A percentile compares a stretch with the other conserved stretches of the same genome.
Evolutionary conservation across 2,113 vertebrate species (phyloP).

Genomic region (Amphiprion percula): DNA sequence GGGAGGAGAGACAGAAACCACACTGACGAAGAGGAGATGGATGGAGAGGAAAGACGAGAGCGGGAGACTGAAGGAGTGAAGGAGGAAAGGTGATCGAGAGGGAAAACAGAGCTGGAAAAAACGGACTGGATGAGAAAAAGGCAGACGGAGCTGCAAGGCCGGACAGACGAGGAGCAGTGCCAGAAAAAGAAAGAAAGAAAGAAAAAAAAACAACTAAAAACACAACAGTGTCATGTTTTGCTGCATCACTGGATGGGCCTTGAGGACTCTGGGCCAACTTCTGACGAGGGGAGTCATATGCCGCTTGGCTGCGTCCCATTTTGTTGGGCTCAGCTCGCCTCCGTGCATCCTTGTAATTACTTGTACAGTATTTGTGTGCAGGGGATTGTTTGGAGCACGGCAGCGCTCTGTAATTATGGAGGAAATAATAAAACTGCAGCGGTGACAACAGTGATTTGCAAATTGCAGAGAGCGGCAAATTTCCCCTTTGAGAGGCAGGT

Average conservation of each 20-base stretch:
- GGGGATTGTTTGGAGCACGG: constrained; percentile 46
- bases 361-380: constrained; percentile 61
- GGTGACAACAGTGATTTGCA: constrained; percentile 54
- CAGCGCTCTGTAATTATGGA: constrained; percentile 50
- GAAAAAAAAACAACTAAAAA: not conserved
- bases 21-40: not conserved
- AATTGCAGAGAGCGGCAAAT: constrained; percentile 36
- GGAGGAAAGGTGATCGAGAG: not conserved
- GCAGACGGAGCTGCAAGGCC: constrained; percentile 54
- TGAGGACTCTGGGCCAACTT: constrained; percentile 52
- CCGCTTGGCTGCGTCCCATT: constrained; percentile 64
- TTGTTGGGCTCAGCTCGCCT: constrained; percentile 52
- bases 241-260: constrained; percentile 67
- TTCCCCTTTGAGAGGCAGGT: constrained; percentile 34
- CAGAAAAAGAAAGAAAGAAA: not conserved
- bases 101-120: constrained; percentile 27
- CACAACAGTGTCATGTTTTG: constrained; percentile 63
- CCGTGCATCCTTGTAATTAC: constrained; percentile 65
- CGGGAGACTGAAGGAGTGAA: not conserved
- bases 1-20: constrained; percentile 41
- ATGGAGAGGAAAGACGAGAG: not conserved
- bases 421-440: constrained; percentile 60
- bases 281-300: constrained; percentile 57
- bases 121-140: not conserved
- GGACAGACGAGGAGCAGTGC: not conserved